Evolutionary conservation across 37 sponge, comb jelly and placozoan genomes (phyloP), one percentile per base, ranked within the genome.

Genomic region (Chondrilla cf. caribensis): DNA sequence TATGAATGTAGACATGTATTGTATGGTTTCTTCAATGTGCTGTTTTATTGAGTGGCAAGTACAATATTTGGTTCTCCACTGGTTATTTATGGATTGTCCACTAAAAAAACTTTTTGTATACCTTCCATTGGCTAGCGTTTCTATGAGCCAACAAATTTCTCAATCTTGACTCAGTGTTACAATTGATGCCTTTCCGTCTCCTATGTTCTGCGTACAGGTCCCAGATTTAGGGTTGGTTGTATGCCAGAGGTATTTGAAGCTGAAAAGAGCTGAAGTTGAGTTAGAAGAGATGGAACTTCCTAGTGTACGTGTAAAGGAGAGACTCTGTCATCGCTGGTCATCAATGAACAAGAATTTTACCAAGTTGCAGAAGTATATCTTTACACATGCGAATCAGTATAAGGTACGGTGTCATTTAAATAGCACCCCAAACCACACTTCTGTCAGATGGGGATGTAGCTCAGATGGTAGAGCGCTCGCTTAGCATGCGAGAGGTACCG

Each of bases 331-430:
- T 38, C 42, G 39, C 40, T 89, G 86, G 90, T 21, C 32, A 14
- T 31, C 64, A 26, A 47, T 80, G 35, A 68, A 51, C 40, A 35
- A 44, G 40, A 28, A 11, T 19, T 75, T 81, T 40, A 71, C 87
- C 38, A 32, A 40, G 15, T 59, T 86, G n/a, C 90, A 90, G 42
- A 38, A 70, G 60, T 38, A 73, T 54, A 15, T 90, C 37, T 86
- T 90, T 38, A 19, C 60, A 17, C 35, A 82, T 8, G 26, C 86
- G 39, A 58, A 79, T 38, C 40, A 43, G 2, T 90, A 90, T 44
- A 85, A 90, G 87, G 90, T 90, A 58, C 39, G 65, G 70, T 11
- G 1, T 67, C 60, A 59, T 59, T 59, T 9, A 59, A 59, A 59
- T 59, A 59, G n/a, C n/a, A n/a, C n/a, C n/a, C n/a, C n/a, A n/a